Evolutionary conservation across 2,797 vertebrate genomes (phyloP).

Genomic region (Trematomus bernacchii): DNA sequence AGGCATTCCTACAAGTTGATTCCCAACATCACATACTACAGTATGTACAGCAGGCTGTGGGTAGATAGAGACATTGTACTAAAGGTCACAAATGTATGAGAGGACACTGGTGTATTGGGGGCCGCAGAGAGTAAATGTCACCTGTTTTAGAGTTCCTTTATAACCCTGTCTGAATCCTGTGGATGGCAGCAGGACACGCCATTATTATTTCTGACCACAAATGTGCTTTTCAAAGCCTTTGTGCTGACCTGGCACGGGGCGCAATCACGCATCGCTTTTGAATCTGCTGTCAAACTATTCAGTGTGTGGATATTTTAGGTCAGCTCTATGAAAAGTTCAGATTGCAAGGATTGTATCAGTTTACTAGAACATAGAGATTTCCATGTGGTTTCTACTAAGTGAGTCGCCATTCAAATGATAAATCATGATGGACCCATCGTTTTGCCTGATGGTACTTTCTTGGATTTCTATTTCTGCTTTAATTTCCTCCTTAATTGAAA

Average conservation of each 20-base stretch:
- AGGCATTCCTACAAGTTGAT: no score
- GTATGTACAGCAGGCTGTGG: conserved; percentile 40
- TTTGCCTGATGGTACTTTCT: conserved; percentile 9
- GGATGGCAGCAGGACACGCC: background rate
- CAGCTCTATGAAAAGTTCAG: conserved; percentile 67
- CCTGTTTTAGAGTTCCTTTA: conserved; percentile 68
- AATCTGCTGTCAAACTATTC: conserved; percentile 61
- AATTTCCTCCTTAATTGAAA: background rate
- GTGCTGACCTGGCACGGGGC: conserved; percentile 50
- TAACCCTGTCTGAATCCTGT: conserved; percentile 58
- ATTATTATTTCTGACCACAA: conserved; percentile 56
- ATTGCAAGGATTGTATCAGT: conserved; percentile 43
- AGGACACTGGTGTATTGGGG: conserved; percentile 58
- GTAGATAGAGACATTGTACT: conserved; percentile 70
- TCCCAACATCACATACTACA: no score
- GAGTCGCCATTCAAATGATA: conserved; percentile 4
- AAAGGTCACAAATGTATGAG: conserved; percentile 79
- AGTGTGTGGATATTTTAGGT: conserved; percentile 54
- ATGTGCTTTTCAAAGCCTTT: conserved; percentile 43
- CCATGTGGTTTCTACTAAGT: background rate
- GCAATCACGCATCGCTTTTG: conserved; percentile 43
- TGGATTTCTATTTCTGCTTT: conserved; percentile 3
- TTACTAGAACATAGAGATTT: conserved; percentile 48
- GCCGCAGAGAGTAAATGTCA: conserved; percentile 74
- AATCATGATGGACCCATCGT: background rate